Evolutionary conservation across 2,113 vertebrate genomes (phyloP).

Genomic region (Lycocorax pyrrhopterus): DNA sequence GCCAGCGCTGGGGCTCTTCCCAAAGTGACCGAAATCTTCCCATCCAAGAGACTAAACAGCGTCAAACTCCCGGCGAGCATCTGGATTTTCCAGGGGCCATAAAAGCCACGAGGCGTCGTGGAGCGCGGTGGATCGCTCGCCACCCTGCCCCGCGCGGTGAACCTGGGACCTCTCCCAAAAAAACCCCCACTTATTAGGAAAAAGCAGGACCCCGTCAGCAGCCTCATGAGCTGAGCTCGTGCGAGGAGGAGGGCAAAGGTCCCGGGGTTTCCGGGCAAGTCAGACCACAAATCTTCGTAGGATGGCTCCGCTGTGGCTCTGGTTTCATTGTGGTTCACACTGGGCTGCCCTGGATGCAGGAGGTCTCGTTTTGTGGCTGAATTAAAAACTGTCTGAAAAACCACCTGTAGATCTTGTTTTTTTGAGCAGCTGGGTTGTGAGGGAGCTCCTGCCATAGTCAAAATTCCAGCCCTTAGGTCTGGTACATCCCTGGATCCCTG

Average conservation of each 20-base stretch:
- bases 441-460: rapidly evolving
- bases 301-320: rapidly evolving
- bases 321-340: rapidly evolving
- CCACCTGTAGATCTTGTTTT: not conserved
- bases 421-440: not conserved
- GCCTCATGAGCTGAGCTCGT: rapidly evolving
- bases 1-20: not conserved
- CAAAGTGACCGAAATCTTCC: rapidly evolving
- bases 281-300: not conserved
- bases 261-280: rapidly evolving
- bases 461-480: not conserved
- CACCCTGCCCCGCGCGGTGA: rapidly evolving
- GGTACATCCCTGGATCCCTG: not conserved
- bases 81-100: not conserved
- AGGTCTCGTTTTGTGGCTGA: not conserved
- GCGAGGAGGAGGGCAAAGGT: not conserved
- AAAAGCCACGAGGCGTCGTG: rapidly evolving
- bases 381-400: not conserved
- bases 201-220: rapidly evolving
- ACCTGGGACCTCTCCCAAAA: not conserved
- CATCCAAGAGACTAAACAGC: not conserved
- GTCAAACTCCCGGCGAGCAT: not conserved
- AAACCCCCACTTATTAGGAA: not conserved
- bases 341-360: not conserved
- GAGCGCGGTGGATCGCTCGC: rapidly evolving